Conservation (phyloP, 2,113 vertebrate species). For the Glaucomys volans region DNA sequence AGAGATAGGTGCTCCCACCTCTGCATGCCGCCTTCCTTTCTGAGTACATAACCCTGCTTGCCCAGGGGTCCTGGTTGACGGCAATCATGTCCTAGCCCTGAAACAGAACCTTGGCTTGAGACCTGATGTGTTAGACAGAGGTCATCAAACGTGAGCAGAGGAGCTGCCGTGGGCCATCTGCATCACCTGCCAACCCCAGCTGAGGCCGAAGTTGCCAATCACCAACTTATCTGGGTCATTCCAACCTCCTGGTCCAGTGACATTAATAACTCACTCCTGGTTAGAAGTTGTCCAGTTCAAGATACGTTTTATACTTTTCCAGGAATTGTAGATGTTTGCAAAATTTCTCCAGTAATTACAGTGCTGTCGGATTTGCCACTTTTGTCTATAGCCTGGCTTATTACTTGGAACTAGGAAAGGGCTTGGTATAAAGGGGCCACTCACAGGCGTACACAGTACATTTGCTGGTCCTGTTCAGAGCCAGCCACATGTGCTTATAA, state of each 20-base stretch:
- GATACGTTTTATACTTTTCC: conserved; percentile 92
- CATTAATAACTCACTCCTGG: conserved; percentile 89
- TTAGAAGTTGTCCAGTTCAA: conserved; percentile 90
- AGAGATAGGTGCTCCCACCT: conserved; percentile 90
- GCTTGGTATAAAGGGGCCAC: conserved; percentile 94
- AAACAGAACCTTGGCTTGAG: conserved; percentile 91
- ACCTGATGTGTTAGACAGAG: conserved; percentile 92
- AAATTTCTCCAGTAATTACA: conserved; percentile 97
- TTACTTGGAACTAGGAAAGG: conserved; percentile 86
- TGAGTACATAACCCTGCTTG: conserved; percentile 90
- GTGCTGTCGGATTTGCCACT: conserved; percentile 91
- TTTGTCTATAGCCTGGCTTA: too few relatives aligned
- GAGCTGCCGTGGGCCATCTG: conserved; percentile 98
- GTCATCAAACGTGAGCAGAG: conserved; percentile 96
- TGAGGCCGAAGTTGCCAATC: conserved; percentile 97
- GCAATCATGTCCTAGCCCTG: conserved; percentile 92
- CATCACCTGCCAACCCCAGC: conserved; percentile 93
- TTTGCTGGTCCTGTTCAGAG: conserved; percentile 93
- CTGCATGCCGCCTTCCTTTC: conserved; percentile 89
- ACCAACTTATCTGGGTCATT: conserved; percentile 98
- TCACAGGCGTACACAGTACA: conserved; percentile 96
- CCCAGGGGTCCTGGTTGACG: conserved; percentile 95
- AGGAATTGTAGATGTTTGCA: conserved; percentile 92
- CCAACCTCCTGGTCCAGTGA: conserved; percentile 96
- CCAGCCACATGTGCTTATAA: conserved; percentile 93